Conservation (phyloP, 2,113 vertebrate species). For the Willisornis vidua region DNA sequence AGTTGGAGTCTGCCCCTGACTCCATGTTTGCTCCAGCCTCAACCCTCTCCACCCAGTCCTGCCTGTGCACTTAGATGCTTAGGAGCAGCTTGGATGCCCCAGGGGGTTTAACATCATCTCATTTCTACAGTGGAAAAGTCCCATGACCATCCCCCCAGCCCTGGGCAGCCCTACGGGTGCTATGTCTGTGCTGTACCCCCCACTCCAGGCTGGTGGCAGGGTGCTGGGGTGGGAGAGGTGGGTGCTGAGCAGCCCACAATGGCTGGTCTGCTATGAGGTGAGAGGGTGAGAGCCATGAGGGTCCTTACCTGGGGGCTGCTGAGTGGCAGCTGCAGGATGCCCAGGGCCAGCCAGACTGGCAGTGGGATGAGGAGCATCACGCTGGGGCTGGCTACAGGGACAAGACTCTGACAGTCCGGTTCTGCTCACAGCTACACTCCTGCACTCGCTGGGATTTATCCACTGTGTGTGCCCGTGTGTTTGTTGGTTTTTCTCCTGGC, state of each 20-base stretch:
- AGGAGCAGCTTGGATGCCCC: background rate
- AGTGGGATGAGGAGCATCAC: background rate
- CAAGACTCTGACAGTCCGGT: fast-evolving
- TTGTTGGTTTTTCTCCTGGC: constrained; percentile 63
- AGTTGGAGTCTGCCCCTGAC: background rate
- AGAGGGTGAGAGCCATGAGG: background rate
- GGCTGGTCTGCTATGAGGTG: background rate
- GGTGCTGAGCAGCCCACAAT: background rate
- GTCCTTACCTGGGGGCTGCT: constrained; percentile 23
- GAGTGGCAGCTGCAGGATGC: constrained; percentile 19
- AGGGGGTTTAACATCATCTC: background rate
- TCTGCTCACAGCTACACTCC: background rate
- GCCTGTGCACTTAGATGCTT: background rate
- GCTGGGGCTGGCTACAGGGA: background rate
- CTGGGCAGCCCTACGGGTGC: fast-evolving
- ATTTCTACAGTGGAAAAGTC: background rate
- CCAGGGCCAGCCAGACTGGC: constrained; percentile 7
- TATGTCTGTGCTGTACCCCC: fast-evolving
- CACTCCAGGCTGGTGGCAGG: fast-evolving
- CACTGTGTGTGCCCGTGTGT: background rate
- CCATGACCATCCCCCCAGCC: fast-evolving
- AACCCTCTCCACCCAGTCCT: fast-evolving
- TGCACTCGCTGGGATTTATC: background rate
- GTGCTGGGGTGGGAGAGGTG: background rate
- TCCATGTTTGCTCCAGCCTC: background rate